phyloP scores from a whole-genome alignment of 2,113 vertebrate species.

The Naja naja region DNA sequence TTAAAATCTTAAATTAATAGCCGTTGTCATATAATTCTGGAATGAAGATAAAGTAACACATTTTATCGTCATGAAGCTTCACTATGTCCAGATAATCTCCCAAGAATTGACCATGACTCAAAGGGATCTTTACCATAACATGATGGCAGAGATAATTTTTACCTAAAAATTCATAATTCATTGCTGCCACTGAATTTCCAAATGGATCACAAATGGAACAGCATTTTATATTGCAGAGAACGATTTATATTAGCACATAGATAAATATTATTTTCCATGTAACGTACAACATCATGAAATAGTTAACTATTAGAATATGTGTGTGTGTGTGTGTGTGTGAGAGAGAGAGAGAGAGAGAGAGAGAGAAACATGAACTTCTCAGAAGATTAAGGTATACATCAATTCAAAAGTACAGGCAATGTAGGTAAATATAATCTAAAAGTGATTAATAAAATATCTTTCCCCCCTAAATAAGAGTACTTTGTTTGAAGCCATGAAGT shows the following conservation, averaged over 20 bases:
- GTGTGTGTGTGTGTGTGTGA: background rate
- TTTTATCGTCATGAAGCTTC: background rate
- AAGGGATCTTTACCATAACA: background rate
- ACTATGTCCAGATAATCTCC: background rate
- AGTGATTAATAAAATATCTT: background rate
- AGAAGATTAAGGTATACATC: constrained; percentile 4
- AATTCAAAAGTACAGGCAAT: constrained; percentile 23
- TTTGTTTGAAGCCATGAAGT: constrained; percentile 24
- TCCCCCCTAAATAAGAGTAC: constrained; percentile 11
- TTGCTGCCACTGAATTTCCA: constrained; percentile 34
- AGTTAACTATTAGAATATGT: constrained; percentile 15
- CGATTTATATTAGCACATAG: constrained; percentile 45
- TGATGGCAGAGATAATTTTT: constrained; percentile 29
- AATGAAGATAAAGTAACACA: constrained; percentile 37
- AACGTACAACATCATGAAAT: constrained; percentile 43
- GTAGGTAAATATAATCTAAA: constrained; percentile 27
- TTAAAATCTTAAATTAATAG: background rate
- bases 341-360: background rate
- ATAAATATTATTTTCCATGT: constrained; percentile 29
- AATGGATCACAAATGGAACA: constrained; percentile 34
- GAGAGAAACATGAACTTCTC: constrained; percentile 7
- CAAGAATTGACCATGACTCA: background rate
- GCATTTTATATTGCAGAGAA: constrained; percentile 43
- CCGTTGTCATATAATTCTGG: constrained; percentile 33
- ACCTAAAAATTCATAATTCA: constrained; percentile 11